Percentiles rank a stretch among this genome's conserved stretches.
phyloP scores from a whole-genome alignment of 2,797 vertebrate genomes.

The Capromys pilorides region DNA sequence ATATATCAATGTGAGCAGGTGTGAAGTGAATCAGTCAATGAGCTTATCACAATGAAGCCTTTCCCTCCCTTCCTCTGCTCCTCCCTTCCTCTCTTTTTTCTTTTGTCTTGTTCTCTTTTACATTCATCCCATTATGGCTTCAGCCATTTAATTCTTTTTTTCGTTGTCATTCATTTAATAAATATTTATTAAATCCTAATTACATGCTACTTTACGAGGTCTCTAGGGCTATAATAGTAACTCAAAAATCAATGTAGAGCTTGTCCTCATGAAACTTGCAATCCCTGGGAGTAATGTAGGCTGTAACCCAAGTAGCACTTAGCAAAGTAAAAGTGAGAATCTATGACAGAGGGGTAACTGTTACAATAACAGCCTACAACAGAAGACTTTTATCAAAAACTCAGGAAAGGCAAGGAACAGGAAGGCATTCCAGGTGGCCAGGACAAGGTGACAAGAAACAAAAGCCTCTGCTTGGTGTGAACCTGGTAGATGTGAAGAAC shows the following conservation, averaged over 20 bases:
- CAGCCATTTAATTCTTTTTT: background rate
- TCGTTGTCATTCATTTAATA: background rate
- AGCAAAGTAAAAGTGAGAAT: background rate
- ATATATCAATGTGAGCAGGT: background rate
- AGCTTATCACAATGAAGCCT: background rate
- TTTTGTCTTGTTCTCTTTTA: background rate
- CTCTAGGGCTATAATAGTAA: background rate
- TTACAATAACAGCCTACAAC: background rate
- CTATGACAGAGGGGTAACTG: background rate
- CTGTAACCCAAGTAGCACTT: background rate
- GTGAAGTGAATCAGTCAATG: slow-evolving; percentile 50
- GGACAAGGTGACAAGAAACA: background rate
- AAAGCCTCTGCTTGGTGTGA: background rate
- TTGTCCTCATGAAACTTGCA: background rate
- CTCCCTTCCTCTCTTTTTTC: background rate
- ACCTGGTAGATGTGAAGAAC: background rate
- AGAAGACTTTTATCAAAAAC: background rate
- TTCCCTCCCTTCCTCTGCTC: background rate
- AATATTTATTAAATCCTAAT: background rate
- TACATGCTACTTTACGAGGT: background rate
- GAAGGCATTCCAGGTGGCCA: background rate
- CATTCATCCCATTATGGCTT: background rate
- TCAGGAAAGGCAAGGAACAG: background rate
- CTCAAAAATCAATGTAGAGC: background rate
- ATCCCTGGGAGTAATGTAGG: background rate